These are phyloP conservation scores for Peromyscus leucopus DNA, from an alignment of 2,113 vertebrate species.

Conservation along the genomic window DNA sequence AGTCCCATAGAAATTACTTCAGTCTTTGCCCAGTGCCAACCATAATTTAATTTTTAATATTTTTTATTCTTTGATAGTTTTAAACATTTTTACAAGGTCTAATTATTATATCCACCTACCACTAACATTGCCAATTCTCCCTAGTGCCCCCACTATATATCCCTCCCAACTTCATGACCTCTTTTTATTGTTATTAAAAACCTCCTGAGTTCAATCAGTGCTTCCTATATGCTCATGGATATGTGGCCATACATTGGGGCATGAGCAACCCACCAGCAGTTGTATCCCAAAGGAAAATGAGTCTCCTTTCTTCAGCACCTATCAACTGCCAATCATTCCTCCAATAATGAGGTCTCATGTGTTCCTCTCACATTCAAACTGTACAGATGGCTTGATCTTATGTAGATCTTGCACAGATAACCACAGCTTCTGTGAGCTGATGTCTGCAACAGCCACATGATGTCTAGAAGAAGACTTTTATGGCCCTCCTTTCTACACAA, in stretches of 20 bases:
- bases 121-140: too few relatives aligned
- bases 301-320: background rate
- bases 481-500: background rate
- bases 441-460: too few relatives aligned
- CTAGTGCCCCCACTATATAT: background rate
- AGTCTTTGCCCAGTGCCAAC: background rate
- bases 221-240: background rate
- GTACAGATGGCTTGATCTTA: background rate
- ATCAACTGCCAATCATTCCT: background rate
- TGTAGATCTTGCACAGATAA: background rate
- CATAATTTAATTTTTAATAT: background rate
- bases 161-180: background rate
- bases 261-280: background rate
- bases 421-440: background rate
- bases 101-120: background rate
- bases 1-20: background rate
- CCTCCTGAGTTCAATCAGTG: background rate
- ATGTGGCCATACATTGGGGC: background rate
- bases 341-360: background rate
- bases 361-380: background rate
- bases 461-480: background rate
- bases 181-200: background rate
- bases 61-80: background rate
- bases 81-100: background rate
- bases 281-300: background rate